These are phyloP conservation scores for Trichacis sp. DNA, from an alignment of 2,888 invertebrate species.

Conservation along the genomic window DNA sequence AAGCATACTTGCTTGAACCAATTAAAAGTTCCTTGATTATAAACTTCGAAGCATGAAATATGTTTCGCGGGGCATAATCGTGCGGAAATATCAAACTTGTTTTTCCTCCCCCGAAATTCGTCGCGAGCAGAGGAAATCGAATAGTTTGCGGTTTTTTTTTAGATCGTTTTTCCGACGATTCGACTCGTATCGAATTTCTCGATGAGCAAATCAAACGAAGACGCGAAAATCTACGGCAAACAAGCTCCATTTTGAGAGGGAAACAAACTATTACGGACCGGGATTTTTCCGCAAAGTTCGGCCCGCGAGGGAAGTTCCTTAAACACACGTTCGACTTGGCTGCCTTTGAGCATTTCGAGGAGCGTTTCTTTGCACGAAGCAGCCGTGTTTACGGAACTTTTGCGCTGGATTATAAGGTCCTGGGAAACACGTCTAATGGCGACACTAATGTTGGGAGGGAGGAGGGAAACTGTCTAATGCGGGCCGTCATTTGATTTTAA, in stretches of 20 bases:
- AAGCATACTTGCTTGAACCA: conserved; percentile 34
- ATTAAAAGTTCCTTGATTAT: conserved; percentile 36
- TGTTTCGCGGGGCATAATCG: conserved; percentile 36
- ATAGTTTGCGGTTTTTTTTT: no score
- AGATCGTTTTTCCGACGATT: no score
- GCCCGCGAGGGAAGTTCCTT: neutral
- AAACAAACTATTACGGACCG: neutral
- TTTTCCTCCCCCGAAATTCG: neutral
- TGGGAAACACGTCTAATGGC: no score
- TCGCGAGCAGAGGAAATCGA: neutral
- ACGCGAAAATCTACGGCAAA: no score
- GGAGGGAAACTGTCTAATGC: no score
- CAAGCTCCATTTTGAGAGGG: neutral
- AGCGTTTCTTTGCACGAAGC: conserved; percentile 3
- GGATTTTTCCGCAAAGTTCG: neutral
- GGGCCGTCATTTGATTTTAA: no score
- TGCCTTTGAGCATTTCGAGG: neutral
- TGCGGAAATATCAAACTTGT: conserved; percentile 9
- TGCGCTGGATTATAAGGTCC: neutral
- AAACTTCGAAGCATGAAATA: conserved; percentile 38
- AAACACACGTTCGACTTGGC: conserved; percentile 1
- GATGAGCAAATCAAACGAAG: no score
- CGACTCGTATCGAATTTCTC: no score
- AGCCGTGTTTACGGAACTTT: neutral
- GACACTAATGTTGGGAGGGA: no score